These are phyloP conservation scores for Glossophaga mutica DNA, from an alignment of 2,797 vertebrate species.

Conservation along the genomic window DNA sequence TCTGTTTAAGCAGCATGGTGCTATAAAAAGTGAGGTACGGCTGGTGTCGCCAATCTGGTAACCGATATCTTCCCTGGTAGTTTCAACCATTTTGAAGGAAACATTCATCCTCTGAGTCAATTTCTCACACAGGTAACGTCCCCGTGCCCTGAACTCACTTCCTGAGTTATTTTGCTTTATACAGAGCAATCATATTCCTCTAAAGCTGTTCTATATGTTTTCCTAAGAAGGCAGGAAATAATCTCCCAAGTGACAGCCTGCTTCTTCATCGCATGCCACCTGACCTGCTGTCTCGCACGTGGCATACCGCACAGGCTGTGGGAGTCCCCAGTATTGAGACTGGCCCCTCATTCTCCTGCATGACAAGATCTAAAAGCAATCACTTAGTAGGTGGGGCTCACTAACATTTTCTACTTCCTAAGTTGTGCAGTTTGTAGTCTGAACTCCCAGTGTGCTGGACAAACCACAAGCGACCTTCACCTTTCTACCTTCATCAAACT, in stretches of 20 bases:
- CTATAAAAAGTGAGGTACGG: not conserved
- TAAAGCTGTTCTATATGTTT: not conserved
- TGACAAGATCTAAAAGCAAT: conserved; percentile 1
- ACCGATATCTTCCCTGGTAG: not conserved
- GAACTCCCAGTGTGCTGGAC: conserved; percentile 15
- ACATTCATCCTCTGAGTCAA: not conserved
- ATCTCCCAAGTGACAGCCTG: not conserved
- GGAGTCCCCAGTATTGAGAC: not conserved
- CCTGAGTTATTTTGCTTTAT: not conserved
- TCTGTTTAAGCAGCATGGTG: not conserved
- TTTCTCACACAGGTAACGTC: not conserved
- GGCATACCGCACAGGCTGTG: not conserved
- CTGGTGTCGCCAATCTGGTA: not conserved
- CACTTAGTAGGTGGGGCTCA: not conserved
- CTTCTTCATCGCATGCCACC: not conserved
- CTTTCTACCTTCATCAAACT: conserved; percentile 52
- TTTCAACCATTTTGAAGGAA: not conserved
- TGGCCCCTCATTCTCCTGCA: not conserved
- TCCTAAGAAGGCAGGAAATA: not conserved
- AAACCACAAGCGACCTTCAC: not conserved
- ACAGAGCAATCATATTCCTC: not conserved
- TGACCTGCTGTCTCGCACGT: not conserved
- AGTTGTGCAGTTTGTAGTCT: not conserved
- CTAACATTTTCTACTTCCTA: not conserved
- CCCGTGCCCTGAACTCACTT: not conserved